Conservation (phyloP, 2,113 vertebrate species). For the Catharus fuscescens region DNA sequence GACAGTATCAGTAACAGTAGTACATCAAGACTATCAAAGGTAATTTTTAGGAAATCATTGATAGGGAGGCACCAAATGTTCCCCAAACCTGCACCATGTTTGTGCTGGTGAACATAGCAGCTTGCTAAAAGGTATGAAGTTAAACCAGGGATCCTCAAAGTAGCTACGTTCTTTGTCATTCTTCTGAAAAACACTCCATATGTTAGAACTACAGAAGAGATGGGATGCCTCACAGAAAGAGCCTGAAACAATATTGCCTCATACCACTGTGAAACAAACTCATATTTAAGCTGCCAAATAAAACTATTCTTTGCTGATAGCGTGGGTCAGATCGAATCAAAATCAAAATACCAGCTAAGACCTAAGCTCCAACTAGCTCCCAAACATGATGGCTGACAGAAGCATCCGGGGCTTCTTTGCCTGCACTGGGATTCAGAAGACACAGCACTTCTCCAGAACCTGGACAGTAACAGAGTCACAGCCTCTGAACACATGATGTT, state of each 20-base stretch:
- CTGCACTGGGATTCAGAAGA: neutral
- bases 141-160: neutral
- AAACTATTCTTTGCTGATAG: neutral
- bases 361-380: neutral
- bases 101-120: neutral
- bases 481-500: accelerated
- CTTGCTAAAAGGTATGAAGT: neutral
- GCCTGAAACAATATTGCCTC: neutral
- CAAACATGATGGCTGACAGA: neutral
- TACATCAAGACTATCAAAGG: neutral
- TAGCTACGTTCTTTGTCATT: neutral
- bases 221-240: neutral
- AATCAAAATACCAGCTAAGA: neutral
- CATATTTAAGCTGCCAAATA: neutral
- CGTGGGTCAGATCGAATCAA: neutral
- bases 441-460: neutral
- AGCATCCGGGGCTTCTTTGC: neutral
- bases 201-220: neutral
- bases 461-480: neutral
- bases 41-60: neutral
- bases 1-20: neutral
- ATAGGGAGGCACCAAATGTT: neutral
- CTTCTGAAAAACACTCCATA: neutral
- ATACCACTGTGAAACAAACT: neutral
- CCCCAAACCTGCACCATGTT: neutral